phyloP scores from a whole-genome alignment of 2,797 vertebrate genomes.

The Acropternis orthonyx region DNA sequence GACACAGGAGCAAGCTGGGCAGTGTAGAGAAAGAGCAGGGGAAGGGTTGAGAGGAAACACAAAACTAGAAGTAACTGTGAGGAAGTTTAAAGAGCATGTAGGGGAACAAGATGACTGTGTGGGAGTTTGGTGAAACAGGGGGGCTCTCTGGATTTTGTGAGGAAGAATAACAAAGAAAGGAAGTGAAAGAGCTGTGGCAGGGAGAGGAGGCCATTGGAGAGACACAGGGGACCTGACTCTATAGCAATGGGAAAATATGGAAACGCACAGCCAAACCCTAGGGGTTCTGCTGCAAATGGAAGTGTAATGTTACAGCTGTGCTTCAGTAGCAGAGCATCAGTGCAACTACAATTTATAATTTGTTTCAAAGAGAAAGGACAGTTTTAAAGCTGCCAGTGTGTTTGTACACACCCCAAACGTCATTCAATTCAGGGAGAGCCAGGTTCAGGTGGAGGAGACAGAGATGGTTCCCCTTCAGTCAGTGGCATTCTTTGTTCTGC shows the following conservation, averaged over 20 bases:
- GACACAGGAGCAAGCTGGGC: background rate
- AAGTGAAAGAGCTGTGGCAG: slow-evolving; percentile 26
- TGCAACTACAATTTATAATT: background rate
- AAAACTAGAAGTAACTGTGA: slow-evolving; percentile 3
- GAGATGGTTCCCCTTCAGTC: background rate
- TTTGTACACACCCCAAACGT: background rate
- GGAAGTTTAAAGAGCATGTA: background rate
- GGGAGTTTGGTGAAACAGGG: slow-evolving; percentile 1
- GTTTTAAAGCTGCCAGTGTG: background rate
- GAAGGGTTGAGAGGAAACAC: background rate
- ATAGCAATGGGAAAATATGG: background rate
- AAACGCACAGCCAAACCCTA: background rate
- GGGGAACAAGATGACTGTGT: background rate
- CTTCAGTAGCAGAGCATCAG: background rate
- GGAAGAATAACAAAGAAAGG: slow-evolving; percentile 15
- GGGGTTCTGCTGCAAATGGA: background rate
- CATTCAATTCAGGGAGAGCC: background rate
- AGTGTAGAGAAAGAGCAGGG: background rate
- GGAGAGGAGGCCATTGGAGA: background rate
- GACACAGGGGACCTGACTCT: background rate
- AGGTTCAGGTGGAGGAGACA: background rate
- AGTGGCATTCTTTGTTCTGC: background rate
- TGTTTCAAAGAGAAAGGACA: background rate
- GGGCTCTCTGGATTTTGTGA: slow-evolving; percentile 31
- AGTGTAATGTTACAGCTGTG: fast-evolving